Evolutionary conservation across 2,888 invertebrate species (phyloP), one percentile per base, ranked within the genome.

Genomic region (Caenorhabditis sp.): DNA sequence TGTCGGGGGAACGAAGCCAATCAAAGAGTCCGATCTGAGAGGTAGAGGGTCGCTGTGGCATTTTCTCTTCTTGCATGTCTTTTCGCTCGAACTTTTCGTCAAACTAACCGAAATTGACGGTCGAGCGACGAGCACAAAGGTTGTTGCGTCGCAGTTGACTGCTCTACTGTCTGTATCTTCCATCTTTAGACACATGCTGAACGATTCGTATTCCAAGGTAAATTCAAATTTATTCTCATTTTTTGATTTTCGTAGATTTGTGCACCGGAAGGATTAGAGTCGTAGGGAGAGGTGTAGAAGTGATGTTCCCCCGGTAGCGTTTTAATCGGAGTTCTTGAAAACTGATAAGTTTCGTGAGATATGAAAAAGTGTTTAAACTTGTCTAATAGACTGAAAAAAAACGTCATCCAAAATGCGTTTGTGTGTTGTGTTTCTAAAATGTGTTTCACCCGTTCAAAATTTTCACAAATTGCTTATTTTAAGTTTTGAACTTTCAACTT

Each of bases 61-160:
- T 76, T 76, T 76, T 61, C 76, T 53, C 58, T 53, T 76, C 53
- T 67, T 61, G 67, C 67, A 74, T 76, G 76, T 76, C 67, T 76
- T 67, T 51, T 67, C 76, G 65, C 67, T 76, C 76, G 76, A 76
- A 76, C 67, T 67, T 76, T 67, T 67, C 53, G 76, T 44, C 60
- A 76, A 76, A 76, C 67, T 61, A 67, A n/a, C n/a, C n/a, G n/a
- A 58, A 76, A 44, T 61, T 74, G 74, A 67, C 76, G 26, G 13
- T 15, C 53, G 32, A 28, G 28, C 67, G 35, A 55, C 64, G 64
- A 37, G 62, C 56, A 37, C 72, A 64, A 64, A 72, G 72, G 56
- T 72, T 72, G 50, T 61, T 70, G 44, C 22, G 51, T n/a, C n/a
- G n/a, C n/a, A n/a, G n/a, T n/a, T n/a, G n/a, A 22, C 64, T 40